Evolutionary conservation across 1,140 invertebrate genomes (phyloP).

Genomic region (Drosophila malerkotliana): DNA sequence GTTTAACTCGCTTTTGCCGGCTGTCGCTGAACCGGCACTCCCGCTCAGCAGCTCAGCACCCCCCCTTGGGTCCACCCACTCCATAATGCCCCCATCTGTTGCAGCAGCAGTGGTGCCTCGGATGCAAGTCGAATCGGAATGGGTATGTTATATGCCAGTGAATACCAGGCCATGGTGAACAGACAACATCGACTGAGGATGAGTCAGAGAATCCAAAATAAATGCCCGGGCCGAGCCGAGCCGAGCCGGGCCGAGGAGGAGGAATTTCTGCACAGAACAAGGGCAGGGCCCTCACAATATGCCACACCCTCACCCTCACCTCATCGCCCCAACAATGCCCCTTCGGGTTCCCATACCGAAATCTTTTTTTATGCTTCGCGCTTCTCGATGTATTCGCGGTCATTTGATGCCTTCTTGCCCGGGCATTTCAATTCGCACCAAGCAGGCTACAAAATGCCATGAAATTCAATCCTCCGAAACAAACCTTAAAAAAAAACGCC

Average conservation of each 20-base stretch:
- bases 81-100: constrained; percentile 69
- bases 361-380: constrained; percentile 36
- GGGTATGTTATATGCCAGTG: constrained; percentile 20
- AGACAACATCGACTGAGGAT: constrained; percentile 39
- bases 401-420: constrained; percentile 47
- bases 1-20: constrained; percentile 73
- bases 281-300: constrained; percentile 21
- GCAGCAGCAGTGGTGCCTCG: constrained; percentile 4
- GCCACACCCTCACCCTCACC: constrained; percentile 30
- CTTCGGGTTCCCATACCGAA: constrained; percentile 1
- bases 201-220: constrained; percentile 70
- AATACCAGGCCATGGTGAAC: constrained; percentile 39
- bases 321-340: too few species aligned
- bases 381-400: constrained; percentile 47
- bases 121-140: constrained; percentile 24
- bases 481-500: constrained; percentile 1
- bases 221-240: constrained; percentile 34
- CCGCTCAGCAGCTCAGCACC: neutral
- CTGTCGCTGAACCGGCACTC: constrained; percentile 10
- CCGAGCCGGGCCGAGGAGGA: constrained; percentile 17
- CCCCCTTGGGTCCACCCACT: constrained; percentile 14
- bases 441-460: constrained; percentile 38
- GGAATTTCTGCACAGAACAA: constrained; percentile 42
- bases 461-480: constrained; percentile 60
- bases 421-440: constrained; percentile 45